phyloP scores from a whole-genome alignment of 2,113 vertebrate genomes.

The Pteronura brasiliensis region DNA sequence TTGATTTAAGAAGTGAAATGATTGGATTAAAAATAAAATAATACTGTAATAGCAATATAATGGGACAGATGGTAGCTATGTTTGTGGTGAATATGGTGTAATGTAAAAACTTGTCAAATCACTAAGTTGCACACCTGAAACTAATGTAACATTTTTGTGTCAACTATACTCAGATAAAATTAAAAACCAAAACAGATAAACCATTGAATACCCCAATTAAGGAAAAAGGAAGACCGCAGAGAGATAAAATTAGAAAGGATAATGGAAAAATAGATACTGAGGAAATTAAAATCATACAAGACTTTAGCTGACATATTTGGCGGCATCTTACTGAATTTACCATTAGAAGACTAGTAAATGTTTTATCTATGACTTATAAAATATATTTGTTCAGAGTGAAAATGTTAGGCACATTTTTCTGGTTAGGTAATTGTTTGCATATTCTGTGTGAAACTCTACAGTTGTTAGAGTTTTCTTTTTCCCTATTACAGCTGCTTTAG shows the following conservation, averaged over 20 bases:
- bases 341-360: neutral
- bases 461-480: neutral
- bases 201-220: neutral
- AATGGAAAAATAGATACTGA: neutral
- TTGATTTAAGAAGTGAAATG: neutral
- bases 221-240: neutral
- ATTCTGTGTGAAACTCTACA: neutral
- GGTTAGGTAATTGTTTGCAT: neutral
- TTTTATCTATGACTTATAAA: neutral
- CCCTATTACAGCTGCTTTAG: neutral
- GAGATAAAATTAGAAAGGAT: neutral
- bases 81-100: neutral
- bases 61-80: neutral
- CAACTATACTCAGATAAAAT: neutral
- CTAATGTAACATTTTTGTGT: neutral
- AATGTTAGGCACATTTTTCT: neutral
- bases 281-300: neutral
- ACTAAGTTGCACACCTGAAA: neutral
- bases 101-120: neutral
- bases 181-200: neutral
- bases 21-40: constrained; percentile 23
- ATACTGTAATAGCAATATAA: neutral
- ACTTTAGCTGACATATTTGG: neutral
- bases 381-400: neutral
- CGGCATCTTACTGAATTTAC: neutral